Percentiles rank a stretch among this genome's conserved stretches.
phyloP scores from a whole-genome alignment of 2,797 vertebrate genomes.

The Micrastur ruficollis region DNA sequence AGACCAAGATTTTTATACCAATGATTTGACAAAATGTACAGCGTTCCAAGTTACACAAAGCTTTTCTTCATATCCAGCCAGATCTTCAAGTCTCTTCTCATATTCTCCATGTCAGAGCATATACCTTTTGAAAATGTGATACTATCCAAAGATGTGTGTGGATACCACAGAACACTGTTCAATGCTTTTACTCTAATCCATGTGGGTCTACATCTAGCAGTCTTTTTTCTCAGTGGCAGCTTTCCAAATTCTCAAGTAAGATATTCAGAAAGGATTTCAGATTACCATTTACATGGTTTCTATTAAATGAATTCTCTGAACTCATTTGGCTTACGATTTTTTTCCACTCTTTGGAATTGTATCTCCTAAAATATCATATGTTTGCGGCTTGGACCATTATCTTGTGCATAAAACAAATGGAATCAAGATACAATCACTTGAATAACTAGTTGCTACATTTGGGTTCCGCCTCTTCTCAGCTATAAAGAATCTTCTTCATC shows the following conservation, averaged over 20 bases:
- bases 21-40: neutral
- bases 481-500: constrained; percentile 17
- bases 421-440: neutral
- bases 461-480: neutral
- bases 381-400: neutral
- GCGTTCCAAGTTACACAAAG: neutral
- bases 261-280: neutral
- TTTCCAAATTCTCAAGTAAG: neutral
- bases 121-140: neutral
- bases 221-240: neutral
- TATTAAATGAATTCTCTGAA: neutral
- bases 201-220: neutral
- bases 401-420: neutral
- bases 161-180: neutral
- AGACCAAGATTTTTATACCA: neutral
- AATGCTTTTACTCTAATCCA: neutral
- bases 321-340: neutral
- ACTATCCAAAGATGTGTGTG: neutral
- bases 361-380: neutral
- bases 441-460: neutral
- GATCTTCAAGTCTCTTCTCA: constrained; percentile 13
- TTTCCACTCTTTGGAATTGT: neutral
- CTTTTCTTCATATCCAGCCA: neutral
- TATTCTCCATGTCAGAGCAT: neutral
- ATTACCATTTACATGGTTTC: neutral